phyloP scores from a whole-genome alignment of 2,113 vertebrate species.

The Panthera leo region DNA sequence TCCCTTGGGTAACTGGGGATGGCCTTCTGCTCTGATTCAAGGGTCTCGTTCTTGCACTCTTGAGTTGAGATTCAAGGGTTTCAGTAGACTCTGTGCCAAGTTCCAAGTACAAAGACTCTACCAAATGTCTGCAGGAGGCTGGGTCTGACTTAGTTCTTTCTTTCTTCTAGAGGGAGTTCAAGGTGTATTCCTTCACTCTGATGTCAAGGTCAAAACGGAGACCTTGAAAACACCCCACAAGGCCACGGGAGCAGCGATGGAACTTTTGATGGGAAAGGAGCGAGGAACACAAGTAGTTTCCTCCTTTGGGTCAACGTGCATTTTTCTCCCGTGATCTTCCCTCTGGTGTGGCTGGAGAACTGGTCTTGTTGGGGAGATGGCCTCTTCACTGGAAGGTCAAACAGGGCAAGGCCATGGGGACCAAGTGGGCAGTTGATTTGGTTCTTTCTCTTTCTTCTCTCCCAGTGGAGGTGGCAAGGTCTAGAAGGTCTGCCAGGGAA shows the following conservation, averaged over 20 bases:
- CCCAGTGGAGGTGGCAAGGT: no score
- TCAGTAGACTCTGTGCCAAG: neutral
- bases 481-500: neutral
- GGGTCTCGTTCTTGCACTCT: neutral
- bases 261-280: neutral
- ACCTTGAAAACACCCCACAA: neutral
- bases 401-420: rapidly evolving
- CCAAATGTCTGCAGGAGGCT: neutral
- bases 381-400: rapidly evolving
- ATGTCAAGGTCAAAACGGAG: neutral
- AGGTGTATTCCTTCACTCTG: neutral
- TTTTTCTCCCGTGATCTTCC: neutral
- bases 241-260: no score
- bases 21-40: neutral
- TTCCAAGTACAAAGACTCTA: neutral
- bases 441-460: neutral
- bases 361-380: no score
- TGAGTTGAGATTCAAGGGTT: neutral
- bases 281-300: rapidly evolving
- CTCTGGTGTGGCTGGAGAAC: no score
- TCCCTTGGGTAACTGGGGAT: neutral
- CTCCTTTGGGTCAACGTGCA: neutral
- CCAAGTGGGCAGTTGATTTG: neutral
- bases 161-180: neutral
- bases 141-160: neutral